A percentile compares a stretch with the other conserved stretches of the same genome.
phyloP scores from a whole-genome alignment of 2,797 vertebrate species.

The Betta splendens region DNA sequence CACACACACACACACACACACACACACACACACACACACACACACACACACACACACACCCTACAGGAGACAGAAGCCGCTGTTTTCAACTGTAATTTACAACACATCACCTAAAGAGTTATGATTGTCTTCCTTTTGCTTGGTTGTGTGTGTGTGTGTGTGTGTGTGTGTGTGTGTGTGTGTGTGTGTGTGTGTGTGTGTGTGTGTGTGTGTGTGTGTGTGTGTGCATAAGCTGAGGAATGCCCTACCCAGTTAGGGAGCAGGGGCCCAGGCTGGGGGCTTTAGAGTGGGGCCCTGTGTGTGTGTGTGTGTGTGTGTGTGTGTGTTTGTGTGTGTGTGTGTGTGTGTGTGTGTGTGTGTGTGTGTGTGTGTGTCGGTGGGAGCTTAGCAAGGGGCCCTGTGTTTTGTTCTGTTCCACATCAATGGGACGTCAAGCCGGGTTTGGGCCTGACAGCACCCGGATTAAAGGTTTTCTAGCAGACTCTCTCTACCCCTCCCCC shows the following conservation, averaged over 20 bases:
- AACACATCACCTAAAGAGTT: slow-evolving; percentile 74
- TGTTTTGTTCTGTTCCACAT: slow-evolving; percentile 91
- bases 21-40: slow-evolving; percentile 5
- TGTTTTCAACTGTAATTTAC: slow-evolving; percentile 76
- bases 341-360: slow-evolving; percentile 40
- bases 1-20: not conserved
- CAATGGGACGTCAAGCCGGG: slow-evolving; percentile 88
- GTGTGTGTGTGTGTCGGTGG: slow-evolving; percentile 50
- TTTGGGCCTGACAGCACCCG: slow-evolving; percentile 85
- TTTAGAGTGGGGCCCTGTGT: slow-evolving; percentile 63
- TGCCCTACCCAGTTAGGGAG: slow-evolving; percentile 68
- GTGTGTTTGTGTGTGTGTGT: slow-evolving; percentile 41
- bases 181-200: slow-evolving; percentile 43
- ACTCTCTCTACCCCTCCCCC: slow-evolving; percentile 77
- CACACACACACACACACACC: slow-evolving; percentile 1
- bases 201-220: slow-evolving; percentile 33
- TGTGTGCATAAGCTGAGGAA: slow-evolving; percentile 64
- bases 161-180: slow-evolving; percentile 52
- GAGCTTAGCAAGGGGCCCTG: slow-evolving; percentile 80
- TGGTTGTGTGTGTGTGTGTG: slow-evolving; percentile 69
- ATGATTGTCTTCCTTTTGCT: slow-evolving; percentile 71
- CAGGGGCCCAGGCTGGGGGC: slow-evolving; percentile 71
- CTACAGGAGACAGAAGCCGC: slow-evolving; percentile 24
- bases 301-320: slow-evolving; percentile 33
- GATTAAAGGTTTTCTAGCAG: slow-evolving; percentile 86